These are phyloP conservation scores for Pecten maximus DNA, from an alignment of 2,888 invertebrate genomes.

Conservation along the genomic window DNA sequence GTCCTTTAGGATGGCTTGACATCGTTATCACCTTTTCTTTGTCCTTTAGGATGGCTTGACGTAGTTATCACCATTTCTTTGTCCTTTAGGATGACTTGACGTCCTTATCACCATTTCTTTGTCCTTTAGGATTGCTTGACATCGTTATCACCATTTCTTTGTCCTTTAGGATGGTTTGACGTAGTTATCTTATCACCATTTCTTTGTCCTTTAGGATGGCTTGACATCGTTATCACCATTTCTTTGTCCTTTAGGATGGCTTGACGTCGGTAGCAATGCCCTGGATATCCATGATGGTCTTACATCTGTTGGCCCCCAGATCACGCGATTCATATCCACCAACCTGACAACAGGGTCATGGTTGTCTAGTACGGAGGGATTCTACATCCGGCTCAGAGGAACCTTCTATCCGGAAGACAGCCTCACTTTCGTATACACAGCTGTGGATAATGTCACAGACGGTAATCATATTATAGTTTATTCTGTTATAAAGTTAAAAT, in stretches of 20 bases:
- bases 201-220: neutral
- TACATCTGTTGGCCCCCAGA: constrained; percentile 67
- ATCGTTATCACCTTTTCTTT: too few species aligned
- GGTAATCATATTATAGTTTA: constrained; percentile 58
- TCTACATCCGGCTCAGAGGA: constrained; percentile 74
- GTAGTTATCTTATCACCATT: neutral
- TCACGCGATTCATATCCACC: constrained; percentile 67
- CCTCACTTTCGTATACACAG: constrained; percentile 73
- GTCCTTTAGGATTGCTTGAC: too few species aligned
- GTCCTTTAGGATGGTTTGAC: neutral
- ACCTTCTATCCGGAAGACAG: constrained; percentile 72
- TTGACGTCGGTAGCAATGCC: constrained; percentile 66
- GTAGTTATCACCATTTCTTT: too few species aligned
- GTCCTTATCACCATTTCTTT: too few species aligned
- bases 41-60: too few species aligned
- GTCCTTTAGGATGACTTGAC: too few species aligned
- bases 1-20: too few species aligned
- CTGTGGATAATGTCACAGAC: constrained; percentile 70
- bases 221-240: too few species aligned
- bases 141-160: too few species aligned
- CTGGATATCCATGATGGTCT: constrained; percentile 73
- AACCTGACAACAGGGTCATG: constrained; percentile 70
- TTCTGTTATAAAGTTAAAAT: neutral
- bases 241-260: constrained; percentile 67
- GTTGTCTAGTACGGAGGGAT: constrained; percentile 66